Base-by-base conservation (phyloP, 2,797 vertebrate species). In the Scolopax bukidnonensis region DNA sequence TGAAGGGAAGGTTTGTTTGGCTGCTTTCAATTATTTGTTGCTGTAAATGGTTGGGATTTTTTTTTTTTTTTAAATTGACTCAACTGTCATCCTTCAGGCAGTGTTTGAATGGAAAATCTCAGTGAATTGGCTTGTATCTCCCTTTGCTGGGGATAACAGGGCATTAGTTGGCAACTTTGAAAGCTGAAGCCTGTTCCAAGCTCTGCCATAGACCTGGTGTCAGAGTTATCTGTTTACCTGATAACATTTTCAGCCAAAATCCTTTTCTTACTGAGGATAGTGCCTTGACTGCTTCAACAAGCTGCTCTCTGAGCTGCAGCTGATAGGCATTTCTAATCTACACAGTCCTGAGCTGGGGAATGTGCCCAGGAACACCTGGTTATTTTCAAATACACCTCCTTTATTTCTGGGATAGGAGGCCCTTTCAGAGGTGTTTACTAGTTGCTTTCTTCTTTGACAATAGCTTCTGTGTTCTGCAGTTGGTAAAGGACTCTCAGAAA, bases 311-410 rank as follows among this genome's bases (percentile, higher is more conserved):
- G 59, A 78, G 65, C 48, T 63, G 47, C 57, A 89, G 73, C 41
- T 88, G 59, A 32, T 13, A 56, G 43, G 9, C 59, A 24, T 59
- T 65, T 61, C 21, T 23, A 48, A 90, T 51, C 47, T 43, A 20
- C 28, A 47, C 18, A 33, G 36, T 13, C 32, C 73, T 56, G 70
- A 88, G 28, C 54, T 51, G 54, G 33, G 24, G 32, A 63, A 38
- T 3, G 5, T 23, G 5, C 9, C 18, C 2, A 1, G 59, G 43
- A 50, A 5, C 13, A 45, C 28, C 33, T 28, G 41, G 4, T 1
- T 36, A 8, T 5, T 54, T 87, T 84, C 30, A 68, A 17, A 45
- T 13, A 12, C 20, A 1, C 12, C 16, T 67, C 15, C 36, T 12
- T 57, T 41, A 18, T 28, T 40, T 41, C 57, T 50, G 48, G 33